These are phyloP conservation scores for Tachyglossus aculeatus DNA, from an alignment of 2,797 vertebrate species.

Conservation along the genomic window DNA sequence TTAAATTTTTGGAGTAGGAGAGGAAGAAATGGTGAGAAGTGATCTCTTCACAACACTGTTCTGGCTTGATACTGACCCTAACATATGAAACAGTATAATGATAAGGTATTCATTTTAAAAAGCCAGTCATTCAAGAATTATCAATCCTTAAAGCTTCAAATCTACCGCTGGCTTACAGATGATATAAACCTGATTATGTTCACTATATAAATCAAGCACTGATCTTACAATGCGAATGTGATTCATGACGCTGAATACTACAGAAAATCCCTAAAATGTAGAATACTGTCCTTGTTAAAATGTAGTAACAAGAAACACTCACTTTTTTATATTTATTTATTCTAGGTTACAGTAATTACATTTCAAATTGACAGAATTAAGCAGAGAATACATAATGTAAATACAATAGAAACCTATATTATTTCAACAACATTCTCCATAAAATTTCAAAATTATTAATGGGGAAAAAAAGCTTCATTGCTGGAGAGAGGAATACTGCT, in stretches of 20 bases:
- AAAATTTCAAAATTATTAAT: conserved; percentile 51
- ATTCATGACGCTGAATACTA: conserved; percentile 16
- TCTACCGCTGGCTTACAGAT: background rate
- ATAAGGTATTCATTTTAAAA: background rate
- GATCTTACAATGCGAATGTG: conserved; percentile 8
- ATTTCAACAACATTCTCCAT: conserved; percentile 52
- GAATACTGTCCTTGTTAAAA: conserved; percentile 6
- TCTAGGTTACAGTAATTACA: conserved; percentile 73
- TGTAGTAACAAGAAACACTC: conserved; percentile 59
- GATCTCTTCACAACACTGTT: no score
- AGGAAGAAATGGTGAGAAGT: no score
- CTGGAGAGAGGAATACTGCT: conserved; percentile 32
- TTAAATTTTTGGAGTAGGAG: no score
- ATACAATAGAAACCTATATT: conserved; percentile 64
- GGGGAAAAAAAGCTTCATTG: conserved; percentile 31
- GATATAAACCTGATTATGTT: conserved; percentile 25
- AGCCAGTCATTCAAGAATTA: conserved; percentile 9
- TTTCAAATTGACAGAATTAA: conserved; percentile 64
- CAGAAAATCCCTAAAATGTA: conserved; percentile 7
- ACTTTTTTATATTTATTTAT: conserved; percentile 68
- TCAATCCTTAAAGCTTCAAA: conserved; percentile 25
- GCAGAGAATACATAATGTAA: conserved; percentile 65
- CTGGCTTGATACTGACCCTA: background rate
- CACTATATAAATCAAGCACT: conserved; percentile 19
- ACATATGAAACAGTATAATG: background rate